phyloP scores from a whole-genome alignment of 1,140 invertebrate species.

The Megalonaias nervosa region DNA sequence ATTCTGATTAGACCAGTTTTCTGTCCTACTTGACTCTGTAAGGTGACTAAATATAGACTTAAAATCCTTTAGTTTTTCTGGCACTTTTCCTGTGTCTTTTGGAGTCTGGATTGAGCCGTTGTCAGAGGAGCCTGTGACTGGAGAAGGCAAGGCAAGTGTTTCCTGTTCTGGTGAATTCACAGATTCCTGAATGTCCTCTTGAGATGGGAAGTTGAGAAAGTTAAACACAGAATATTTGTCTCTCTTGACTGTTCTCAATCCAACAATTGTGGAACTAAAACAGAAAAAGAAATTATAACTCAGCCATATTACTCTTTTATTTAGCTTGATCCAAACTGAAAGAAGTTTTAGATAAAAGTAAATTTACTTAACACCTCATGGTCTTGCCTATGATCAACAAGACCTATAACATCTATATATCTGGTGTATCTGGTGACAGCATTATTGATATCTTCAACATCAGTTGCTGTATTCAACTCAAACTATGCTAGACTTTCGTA shows the following conservation, averaged over 20 bases:
- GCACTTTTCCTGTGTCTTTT: background rate
- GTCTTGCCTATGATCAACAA: no score
- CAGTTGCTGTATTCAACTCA: no score
- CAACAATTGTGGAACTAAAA: conserved; percentile 65
- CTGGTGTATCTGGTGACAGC: no score
- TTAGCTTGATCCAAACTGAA: no score
- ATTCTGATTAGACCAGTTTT: conserved; percentile 18
- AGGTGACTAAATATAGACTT: conserved; percentile 31
- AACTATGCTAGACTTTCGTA: no score
- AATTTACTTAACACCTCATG: no score
- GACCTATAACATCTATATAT: no score
- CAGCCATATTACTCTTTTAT: no score
- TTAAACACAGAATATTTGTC: conserved; percentile 84
- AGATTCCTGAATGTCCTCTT: conserved; percentile 1
- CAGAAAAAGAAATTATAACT: conserved; percentile 10
- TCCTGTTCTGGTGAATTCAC: background rate
- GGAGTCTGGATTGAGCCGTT: no score
- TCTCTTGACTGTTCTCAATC: conserved; percentile 72
- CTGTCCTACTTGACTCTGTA: background rate
- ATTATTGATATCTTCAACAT: no score
- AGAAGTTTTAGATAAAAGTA: no score
- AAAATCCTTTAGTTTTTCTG: conserved; percentile 30
- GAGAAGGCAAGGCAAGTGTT: conserved; percentile 4
- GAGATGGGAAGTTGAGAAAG: conserved; percentile 75
- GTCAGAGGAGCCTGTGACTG: background rate